These are phyloP conservation scores for Caenorhabditis brenneri DNA, from an alignment of 1,140 invertebrate species.

Conservation along the genomic window DNA sequence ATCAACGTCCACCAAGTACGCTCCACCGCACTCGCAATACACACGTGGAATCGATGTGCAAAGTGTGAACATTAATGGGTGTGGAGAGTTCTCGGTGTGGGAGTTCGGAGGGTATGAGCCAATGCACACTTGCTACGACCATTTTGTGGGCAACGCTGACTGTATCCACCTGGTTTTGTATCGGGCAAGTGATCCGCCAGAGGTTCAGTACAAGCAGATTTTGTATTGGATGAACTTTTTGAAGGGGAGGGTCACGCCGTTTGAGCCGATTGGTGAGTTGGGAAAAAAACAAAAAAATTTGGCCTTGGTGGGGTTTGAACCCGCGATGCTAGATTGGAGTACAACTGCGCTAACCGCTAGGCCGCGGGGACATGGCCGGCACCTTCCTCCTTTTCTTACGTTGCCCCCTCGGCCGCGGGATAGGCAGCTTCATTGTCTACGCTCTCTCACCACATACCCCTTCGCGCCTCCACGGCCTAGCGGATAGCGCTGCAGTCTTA, in stretches of 20 bases:
- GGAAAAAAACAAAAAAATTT: no score
- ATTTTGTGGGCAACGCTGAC: slow-evolving; percentile 78
- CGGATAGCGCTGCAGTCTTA: no score
- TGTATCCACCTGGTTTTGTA: slow-evolving; percentile 80
- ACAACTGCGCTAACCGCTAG: no score
- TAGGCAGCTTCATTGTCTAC: no score
- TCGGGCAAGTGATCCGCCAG: slow-evolving; percentile 78
- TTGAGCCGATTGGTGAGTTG: slow-evolving; percentile 75
- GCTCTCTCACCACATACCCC: no score
- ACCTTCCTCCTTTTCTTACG: no score
- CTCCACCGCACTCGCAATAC: slow-evolving; percentile 75
- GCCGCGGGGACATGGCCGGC: no score
- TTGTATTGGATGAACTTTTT: slow-evolving; percentile 84
- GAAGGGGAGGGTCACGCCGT: slow-evolving; percentile 77
- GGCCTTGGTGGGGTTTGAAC: no score
- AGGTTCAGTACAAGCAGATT: slow-evolving; percentile 76
- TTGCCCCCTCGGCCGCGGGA: no score
- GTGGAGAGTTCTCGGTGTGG: slow-evolving; percentile 80
- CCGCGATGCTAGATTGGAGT: no score
- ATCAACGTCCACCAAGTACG: slow-evolving; percentile 7
- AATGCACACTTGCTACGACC: slow-evolving; percentile 81
- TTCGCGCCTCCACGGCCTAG: no score
- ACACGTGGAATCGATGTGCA: slow-evolving; percentile 79
- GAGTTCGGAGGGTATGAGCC: slow-evolving; percentile 84
- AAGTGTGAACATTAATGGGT: slow-evolving; percentile 75